Base-by-base conservation (phyloP, 2,888 invertebrate genomes). In the Sinohyriopsis cumingii region DNA sequence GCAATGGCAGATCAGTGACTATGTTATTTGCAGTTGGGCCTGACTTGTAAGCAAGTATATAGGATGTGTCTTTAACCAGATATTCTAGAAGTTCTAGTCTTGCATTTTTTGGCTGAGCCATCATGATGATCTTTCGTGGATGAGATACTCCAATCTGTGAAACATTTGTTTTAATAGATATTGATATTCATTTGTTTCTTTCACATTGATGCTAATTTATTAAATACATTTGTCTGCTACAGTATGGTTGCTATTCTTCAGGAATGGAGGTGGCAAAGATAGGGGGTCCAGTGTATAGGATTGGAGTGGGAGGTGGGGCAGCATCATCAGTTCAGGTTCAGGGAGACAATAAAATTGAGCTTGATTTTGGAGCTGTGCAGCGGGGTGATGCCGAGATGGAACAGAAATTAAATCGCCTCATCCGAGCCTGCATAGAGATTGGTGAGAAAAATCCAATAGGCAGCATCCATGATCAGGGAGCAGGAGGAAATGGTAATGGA, bases 311-410 rank as follows among this genome's bases (percentile, higher is more conserved):
- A 19, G 99, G 99, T 18, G 99, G 99, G n/a, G 95, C 98, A 0
- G 99, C 99, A 0, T 97, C 97, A 78, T 98, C 98, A 0, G 95
- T 98, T 12, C 95, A 96, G 84, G 95, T 97, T 1, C 97, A 97
- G 91, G 98, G 98, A 0, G 95, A 94, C 78, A 94, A 96, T 82
- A 94, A 93, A 79, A 93, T 94, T 0, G 87, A 95, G 67, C 91
- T 98, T 54, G 99, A 99, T 90, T 98, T 97, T 85, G 96, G 96
- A 78, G 99, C 99, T 0, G 99, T 99, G 0, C 99, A 99, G 91
- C 93, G 97, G 91, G 96, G 92, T 18, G 99, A 99, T 91, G 95
- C 99, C 3, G 98, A 99, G 92, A 99, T 99, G 99, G 98, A 98
- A 81, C 97, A 99, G 88, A 98, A 99, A 90, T 91, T 99, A 55